phyloP scores from a whole-genome alignment of 2,797 vertebrate genomes.

The Meriones psammophilus region DNA sequence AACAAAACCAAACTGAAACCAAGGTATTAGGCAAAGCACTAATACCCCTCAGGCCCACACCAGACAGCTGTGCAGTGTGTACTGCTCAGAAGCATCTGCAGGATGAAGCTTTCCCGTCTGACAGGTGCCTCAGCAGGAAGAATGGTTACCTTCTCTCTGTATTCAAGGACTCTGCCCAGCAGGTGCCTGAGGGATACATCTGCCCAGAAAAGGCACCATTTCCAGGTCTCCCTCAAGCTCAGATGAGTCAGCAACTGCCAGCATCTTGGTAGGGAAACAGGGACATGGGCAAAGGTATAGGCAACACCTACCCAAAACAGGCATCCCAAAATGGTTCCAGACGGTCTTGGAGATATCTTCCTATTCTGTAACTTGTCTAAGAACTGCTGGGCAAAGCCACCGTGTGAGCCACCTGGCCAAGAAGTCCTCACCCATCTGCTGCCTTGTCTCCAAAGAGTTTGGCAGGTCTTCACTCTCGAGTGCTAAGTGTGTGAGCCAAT shows the following conservation, averaged over 20 bases:
- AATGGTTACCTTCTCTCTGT: background rate
- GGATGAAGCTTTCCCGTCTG: background rate
- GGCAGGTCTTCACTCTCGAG: background rate
- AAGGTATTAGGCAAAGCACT: background rate
- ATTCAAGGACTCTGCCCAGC: background rate
- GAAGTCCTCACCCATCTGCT: background rate
- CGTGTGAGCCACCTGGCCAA: background rate
- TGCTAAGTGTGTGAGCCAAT: constrained; percentile 19
- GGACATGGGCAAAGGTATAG: background rate
- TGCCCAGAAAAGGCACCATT: background rate
- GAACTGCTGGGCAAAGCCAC: background rate
- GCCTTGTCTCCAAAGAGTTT: constrained; percentile 37
- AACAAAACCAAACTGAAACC: constrained; percentile 1
- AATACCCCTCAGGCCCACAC: background rate
- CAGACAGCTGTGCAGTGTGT: background rate
- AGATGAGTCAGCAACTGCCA: background rate
- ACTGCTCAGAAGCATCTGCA: background rate
- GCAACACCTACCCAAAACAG: background rate
- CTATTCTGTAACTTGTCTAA: background rate
- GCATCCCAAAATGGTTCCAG: background rate
- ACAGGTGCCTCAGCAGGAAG: background rate
- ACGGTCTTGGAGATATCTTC: background rate
- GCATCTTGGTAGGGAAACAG: background rate
- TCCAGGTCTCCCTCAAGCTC: background rate
- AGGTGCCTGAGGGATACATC: background rate